These are phyloP conservation scores for Pituophis catenifer DNA, from an alignment of 2,113 vertebrate genomes.

Conservation along the genomic window DNA sequence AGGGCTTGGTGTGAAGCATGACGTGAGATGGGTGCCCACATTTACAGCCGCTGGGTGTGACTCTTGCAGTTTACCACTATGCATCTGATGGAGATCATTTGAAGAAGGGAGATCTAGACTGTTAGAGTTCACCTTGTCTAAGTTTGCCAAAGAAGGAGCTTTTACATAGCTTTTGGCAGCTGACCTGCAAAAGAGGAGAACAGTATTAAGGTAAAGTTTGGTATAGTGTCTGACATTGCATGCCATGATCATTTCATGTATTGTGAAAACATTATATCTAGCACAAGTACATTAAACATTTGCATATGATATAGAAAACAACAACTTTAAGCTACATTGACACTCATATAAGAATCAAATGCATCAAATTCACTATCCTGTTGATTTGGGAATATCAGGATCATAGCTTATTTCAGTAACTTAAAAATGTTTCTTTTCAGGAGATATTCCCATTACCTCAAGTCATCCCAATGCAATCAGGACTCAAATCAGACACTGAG, in stretches of 20 bases:
- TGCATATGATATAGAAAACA: background rate
- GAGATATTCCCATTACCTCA: background rate
- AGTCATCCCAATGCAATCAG: background rate
- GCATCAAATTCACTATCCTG: background rate
- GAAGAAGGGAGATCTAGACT: slow-evolving; percentile 82
- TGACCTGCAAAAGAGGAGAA: slow-evolving; percentile 64
- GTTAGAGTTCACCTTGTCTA: slow-evolving; percentile 90
- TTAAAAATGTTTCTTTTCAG: background rate
- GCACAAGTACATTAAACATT: background rate
- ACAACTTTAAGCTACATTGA: background rate
- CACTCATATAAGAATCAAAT: background rate
- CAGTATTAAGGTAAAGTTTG: background rate
- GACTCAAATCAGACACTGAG: background rate
- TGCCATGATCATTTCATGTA: background rate
- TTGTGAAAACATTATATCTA: background rate
- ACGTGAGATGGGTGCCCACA: slow-evolving; percentile 48
- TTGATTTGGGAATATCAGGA: background rate
- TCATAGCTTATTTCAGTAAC: background rate
- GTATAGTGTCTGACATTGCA: background rate
- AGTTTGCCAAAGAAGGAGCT: slow-evolving; percentile 83
- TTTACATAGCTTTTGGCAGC: slow-evolving; percentile 83
- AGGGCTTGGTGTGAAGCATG: slow-evolving; percentile 88
- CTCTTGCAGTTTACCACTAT: slow-evolving; percentile 82
- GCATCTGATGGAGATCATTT: slow-evolving; percentile 69
- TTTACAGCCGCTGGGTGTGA: slow-evolving; percentile 60